Percentiles rank a stretch among this genome's conserved stretches.
These are phyloP conservation scores for Lacanobia wlatinum DNA, from an alignment of 2,888 invertebrate genomes.

Conservation along the genomic window DNA sequence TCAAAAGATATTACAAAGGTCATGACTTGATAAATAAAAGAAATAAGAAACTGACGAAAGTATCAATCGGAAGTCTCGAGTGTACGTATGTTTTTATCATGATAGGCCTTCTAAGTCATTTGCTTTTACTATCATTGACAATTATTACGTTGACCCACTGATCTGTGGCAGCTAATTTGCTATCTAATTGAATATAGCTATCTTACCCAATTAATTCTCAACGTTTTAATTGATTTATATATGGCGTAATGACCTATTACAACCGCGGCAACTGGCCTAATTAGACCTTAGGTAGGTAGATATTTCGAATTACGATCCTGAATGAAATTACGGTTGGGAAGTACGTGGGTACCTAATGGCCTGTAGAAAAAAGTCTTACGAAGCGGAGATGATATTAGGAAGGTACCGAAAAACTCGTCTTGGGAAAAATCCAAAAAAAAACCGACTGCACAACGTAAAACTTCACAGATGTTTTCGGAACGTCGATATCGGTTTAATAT, in stretches of 20 bases:
- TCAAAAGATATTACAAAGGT: too few relatives aligned
- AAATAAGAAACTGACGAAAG: not conserved
- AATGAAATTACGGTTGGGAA: not conserved
- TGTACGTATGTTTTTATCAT: not conserved
- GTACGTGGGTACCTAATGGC: not conserved
- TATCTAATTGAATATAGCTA: conserved; percentile 17
- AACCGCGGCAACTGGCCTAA: not conserved
- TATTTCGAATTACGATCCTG: not conserved
- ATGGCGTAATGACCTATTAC: conserved; percentile 5
- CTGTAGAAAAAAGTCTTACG: not conserved
- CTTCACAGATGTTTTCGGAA: too few relatives aligned
- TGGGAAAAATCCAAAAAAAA: not conserved
- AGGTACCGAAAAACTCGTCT: not conserved
- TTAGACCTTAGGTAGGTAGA: not conserved
- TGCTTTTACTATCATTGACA: not conserved
- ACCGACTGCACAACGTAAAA: too few relatives aligned
- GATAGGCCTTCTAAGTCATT: not conserved
- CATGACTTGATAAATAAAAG: not conserved
- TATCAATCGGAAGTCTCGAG: not conserved
- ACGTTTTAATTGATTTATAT: conserved; percentile 21
- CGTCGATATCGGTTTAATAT: too few relatives aligned
- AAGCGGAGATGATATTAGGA: conserved; percentile 1
- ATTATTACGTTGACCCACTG: not conserved
- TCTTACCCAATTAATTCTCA: conserved; percentile 15
- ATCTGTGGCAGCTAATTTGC: not conserved